Conservation (phyloP, 1,140 invertebrate genomes). For the Scaptomyza montana region DNA sequence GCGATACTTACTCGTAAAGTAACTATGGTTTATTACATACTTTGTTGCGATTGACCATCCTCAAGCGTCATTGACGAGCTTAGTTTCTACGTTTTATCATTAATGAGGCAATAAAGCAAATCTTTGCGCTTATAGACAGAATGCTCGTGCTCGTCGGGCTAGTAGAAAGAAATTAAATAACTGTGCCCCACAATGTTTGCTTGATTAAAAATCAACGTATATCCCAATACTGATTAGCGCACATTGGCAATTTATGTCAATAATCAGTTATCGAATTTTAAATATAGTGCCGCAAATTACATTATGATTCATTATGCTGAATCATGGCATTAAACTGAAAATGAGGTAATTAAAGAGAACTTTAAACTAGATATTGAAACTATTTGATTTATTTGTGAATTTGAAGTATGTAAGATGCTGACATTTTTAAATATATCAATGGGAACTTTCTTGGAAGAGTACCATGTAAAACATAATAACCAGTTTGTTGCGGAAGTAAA, state of each 20-base stretch:
- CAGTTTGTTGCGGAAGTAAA: slow-evolving; percentile 9
- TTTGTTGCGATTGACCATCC: slow-evolving; percentile 8
- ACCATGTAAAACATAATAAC: background rate
- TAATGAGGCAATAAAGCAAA: slow-evolving; percentile 45
- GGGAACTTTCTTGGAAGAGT: background rate
- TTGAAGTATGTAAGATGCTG: background rate
- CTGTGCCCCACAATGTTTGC: slow-evolving; percentile 36
- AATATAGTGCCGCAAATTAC: slow-evolving; percentile 26
- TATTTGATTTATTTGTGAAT: background rate
- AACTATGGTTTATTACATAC: slow-evolving; percentile 3
- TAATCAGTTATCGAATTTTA: slow-evolving; percentile 29
- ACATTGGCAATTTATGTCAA: slow-evolving; percentile 3
- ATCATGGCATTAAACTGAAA: slow-evolving; percentile 3
- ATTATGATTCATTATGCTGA: slow-evolving; percentile 29
- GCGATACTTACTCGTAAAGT: slow-evolving; percentile 18
- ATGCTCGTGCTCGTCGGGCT: slow-evolving; percentile 15
- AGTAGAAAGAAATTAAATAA: slow-evolving; percentile 17
- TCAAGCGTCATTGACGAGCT: slow-evolving; percentile 9
- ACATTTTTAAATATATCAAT: background rate
- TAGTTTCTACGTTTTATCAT: slow-evolving; percentile 24
- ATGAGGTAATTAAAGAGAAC: background rate
- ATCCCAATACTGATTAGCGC: slow-evolving; percentile 24
- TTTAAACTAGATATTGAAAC: background rate
- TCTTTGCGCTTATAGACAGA: slow-evolving; percentile 13
- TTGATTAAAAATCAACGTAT: slow-evolving; percentile 63